Evolutionary conservation across 2,888 invertebrate species (phyloP), one percentile per base, ranked within the genome.

Genomic region (Heterodera filipjevi): DNA sequence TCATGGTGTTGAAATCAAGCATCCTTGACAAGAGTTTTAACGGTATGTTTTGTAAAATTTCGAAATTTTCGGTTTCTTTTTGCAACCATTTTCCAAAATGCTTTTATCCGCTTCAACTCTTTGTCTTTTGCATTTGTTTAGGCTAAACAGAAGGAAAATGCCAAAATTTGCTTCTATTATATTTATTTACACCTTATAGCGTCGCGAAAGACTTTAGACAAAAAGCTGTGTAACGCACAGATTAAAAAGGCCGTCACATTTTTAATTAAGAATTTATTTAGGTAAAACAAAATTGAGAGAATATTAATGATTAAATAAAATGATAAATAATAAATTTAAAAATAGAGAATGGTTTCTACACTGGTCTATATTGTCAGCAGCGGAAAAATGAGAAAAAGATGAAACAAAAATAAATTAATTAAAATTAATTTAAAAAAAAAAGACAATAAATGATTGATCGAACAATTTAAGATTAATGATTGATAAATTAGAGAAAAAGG

Each of bases 181-280:
- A 59, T 27, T 33, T 68, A 68, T 68, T 68, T 68, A 68, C 68
- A 68, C 68, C 33, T 68, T 68, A 68, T 68, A 68, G 68, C 68
- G 19, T 68, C 59, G 35, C 32, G 68, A 68, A 68, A 68, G 68
- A 68, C 68, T 27, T 68, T 68, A 35, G 35, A 68, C 35, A 68
- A 68, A 68, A 68, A 68, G 68, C 68, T 68, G 68, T 68, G 68
- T 68, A 68, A 68, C 68, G 68, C 68, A 68, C 68, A 68, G 68
- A 68, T 68, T 68, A 33, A 68, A 35, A 68, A 68, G 68, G 68
- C 68, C 68, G 2, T n/a, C 27, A 66, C 27, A 27, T 66, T 30
- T 66, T 5, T 35, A 3, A 22, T 68, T 27, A 64, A 64, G 64
- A 6, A 64, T 64, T 64, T 64, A 39, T 39, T 39, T 39, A 39